Conservation (phyloP, 1,140 invertebrate species). For the Dufourea novaeangliae region DNA sequence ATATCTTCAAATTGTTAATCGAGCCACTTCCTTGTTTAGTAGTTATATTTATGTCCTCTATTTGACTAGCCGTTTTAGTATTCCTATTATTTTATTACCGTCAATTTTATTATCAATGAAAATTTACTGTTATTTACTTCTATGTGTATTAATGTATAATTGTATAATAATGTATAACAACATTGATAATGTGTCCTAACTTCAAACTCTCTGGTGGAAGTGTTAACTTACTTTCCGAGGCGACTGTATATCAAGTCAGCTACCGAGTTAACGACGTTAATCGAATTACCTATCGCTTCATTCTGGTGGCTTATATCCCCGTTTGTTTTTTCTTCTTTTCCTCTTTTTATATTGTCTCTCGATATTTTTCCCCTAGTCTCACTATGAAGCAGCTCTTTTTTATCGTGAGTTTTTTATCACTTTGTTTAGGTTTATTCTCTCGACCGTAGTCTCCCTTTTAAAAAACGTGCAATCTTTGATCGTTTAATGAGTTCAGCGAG, state of each 20-base stretch:
- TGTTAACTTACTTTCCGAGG: no score
- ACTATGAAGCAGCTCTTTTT: neutral
- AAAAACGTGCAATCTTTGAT: conserved; percentile 66
- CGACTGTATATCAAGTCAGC: conserved; percentile 61
- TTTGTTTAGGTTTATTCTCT: conserved; percentile 36
- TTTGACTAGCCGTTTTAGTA: no score
- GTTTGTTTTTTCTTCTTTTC: neutral
- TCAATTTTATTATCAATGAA: no score
- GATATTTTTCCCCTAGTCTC: conserved; percentile 13
- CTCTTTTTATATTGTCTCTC: neutral
- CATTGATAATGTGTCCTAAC: no score
- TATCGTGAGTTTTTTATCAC: neutral
- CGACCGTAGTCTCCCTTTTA: conserved; percentile 47
- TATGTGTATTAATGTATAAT: no score
- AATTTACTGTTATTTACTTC: no score
- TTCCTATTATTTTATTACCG: no score
- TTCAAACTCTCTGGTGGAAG: no score
- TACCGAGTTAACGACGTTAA: conserved; percentile 63
- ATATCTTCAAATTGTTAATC: no score
- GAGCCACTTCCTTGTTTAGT: no score
- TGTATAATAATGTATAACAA: no score
- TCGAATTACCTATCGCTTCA: conserved; percentile 64
- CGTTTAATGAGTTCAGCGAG: conserved; percentile 66
- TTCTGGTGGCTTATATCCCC: conserved; percentile 14
- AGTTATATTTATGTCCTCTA: no score